Percentiles rank a stretch among this genome's conserved stretches.
These are phyloP conservation scores for Discoglossus pictus DNA, from an alignment of 2,797 vertebrate genomes.

Conservation along the genomic window DNA sequence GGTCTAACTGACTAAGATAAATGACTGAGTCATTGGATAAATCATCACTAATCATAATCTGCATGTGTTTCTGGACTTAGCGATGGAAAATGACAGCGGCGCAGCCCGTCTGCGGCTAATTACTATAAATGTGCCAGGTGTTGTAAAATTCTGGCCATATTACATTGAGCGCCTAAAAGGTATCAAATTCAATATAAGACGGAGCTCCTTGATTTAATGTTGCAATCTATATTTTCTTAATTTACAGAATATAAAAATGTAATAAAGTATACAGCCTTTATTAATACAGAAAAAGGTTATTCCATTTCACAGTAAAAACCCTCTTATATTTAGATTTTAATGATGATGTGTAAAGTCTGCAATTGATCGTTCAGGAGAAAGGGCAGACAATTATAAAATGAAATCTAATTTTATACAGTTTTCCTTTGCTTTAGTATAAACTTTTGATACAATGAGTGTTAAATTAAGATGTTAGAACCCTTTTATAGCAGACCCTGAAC, in stretches of 20 bases:
- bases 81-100: constrained; percentile 58
- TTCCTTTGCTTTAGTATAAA: no score
- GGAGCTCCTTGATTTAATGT: constrained; percentile 57
- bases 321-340: constrained; percentile 55
- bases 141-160: constrained; percentile 62
- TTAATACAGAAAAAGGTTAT: constrained; percentile 64
- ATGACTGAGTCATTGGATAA: constrained; percentile 63
- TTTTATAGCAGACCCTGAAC: no score
- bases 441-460: no score
- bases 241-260: constrained; percentile 62
- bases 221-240: constrained; percentile 60
- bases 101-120: constrained; percentile 66
- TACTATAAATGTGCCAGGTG: constrained; percentile 70
- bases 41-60: constrained; percentile 67
- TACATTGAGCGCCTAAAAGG: constrained; percentile 48
- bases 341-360: constrained; percentile 52
- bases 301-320: constrained; percentile 51
- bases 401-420: no score
- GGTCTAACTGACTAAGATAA: constrained; percentile 64
- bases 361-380: no score
- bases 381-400: no score
- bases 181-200: constrained; percentile 53
- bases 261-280: constrained; percentile 60
- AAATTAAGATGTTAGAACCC: no score
- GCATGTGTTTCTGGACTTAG: constrained; percentile 58